Conservation (phyloP, 2,113 vertebrate genomes). For the Nicator chloris region DNA sequence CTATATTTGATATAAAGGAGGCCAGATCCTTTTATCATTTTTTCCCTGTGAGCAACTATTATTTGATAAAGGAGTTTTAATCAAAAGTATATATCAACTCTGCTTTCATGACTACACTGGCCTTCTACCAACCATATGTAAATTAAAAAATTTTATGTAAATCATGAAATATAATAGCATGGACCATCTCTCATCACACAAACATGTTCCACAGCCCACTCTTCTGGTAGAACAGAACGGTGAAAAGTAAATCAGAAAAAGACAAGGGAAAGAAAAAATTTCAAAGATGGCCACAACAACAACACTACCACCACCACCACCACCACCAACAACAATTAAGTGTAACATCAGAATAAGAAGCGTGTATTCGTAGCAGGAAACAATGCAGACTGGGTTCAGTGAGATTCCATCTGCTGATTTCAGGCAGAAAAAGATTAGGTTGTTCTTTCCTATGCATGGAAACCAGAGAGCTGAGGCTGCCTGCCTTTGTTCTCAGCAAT, state of each 20-base stretch:
- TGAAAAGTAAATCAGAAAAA: not conserved
- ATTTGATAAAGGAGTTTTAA: not conserved
- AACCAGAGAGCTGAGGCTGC: not conserved
- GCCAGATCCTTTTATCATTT: not conserved
- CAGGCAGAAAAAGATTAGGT: not conserved
- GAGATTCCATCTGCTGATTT: not conserved
- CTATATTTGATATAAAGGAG: not conserved
- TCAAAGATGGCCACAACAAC: not conserved
- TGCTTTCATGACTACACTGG: not conserved
- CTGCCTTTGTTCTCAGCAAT: slow-evolving; percentile 6
- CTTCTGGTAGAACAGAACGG: not conserved
- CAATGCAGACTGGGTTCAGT: not conserved
- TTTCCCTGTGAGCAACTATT: not conserved
- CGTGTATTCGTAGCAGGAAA: not conserved
- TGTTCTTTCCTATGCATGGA: slow-evolving; percentile 1
- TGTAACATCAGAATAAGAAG: not conserved
- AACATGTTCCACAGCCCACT: not conserved
- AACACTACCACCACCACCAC: too few relatives aligned
- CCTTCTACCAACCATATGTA: slow-evolving; percentile 6
- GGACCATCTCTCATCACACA: not conserved
- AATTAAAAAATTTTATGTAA: not conserved
- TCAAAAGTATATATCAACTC: not conserved
- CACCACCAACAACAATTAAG: not conserved
- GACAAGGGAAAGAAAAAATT: not conserved
- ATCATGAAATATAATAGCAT: not conserved